Evolutionary conservation across 2,888 invertebrate species (phyloP).

Genomic region (Lamellibrachia columna): DNA sequence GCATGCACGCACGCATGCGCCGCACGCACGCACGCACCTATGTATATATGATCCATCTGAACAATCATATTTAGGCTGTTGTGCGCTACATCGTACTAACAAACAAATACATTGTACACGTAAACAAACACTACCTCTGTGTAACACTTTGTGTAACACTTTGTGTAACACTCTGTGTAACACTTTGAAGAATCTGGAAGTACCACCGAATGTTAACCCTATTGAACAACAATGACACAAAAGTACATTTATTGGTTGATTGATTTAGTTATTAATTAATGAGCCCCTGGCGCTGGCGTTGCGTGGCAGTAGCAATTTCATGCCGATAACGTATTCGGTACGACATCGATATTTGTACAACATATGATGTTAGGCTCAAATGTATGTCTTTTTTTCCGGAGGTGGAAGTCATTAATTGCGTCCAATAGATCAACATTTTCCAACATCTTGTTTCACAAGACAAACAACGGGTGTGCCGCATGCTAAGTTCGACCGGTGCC

Average conservation of each 20-base stretch:
- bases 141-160: too few relatives aligned
- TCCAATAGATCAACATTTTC: neutral
- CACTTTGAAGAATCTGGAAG: too few relatives aligned
- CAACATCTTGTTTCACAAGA: neutral
- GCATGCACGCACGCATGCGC: too few relatives aligned
- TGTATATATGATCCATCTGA: too few relatives aligned
- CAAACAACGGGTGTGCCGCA: conserved; percentile 16
- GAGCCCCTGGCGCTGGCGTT: neutral
- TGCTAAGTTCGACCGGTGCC: neutral
- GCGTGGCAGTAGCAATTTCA: neutral
- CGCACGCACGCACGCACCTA: too few relatives aligned
- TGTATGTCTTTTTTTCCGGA: neutral
- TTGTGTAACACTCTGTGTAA: too few relatives aligned
- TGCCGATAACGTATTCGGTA: neutral
- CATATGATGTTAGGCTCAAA: neutral
- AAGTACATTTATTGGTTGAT: neutral
- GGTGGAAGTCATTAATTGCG: conserved; percentile 3
- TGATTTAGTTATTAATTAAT: neutral
- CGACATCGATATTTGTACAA: neutral
- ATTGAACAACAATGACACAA: too few relatives aligned
- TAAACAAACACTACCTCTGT: neutral
- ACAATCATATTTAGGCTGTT: too few relatives aligned
- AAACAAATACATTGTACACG: neutral
- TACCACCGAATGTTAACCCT: too few relatives aligned
- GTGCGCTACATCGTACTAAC: too few relatives aligned